A percentile compares a stretch with the other conserved stretches of the same genome.
Conservation (phyloP, 2,888 invertebrate genomes). For the Altica lythri region DNA sequence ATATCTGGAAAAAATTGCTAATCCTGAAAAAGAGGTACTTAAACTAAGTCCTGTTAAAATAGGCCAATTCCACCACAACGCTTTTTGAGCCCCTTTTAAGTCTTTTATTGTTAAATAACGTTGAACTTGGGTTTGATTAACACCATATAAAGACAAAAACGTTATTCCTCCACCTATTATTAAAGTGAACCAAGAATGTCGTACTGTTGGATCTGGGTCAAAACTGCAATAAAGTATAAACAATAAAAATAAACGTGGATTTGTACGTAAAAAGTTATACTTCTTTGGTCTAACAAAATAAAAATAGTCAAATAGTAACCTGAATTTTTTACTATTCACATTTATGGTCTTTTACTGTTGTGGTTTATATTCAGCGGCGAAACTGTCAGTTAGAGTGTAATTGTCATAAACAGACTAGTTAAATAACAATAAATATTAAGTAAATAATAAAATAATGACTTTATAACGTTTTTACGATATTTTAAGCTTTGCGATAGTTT, state of each 20-base stretch:
- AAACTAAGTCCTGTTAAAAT: conserved; percentile 75
- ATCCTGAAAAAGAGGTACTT: conserved; percentile 70
- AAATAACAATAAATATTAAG: no score
- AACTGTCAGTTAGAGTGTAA: no score
- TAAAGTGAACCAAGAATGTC: conserved; percentile 84
- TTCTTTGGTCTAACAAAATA: no score
- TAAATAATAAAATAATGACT: no score
- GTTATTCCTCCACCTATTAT: conserved; percentile 81
- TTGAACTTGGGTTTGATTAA: conserved; percentile 86
- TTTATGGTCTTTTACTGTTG: no score
- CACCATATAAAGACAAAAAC: conserved; percentile 81
- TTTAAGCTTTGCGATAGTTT: no score
- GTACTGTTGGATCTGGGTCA: conserved; percentile 76
- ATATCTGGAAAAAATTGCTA: conserved; percentile 85
- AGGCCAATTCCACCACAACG: conserved; percentile 83
- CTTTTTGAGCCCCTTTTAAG: conserved; percentile 70
- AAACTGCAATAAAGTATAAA: conserved; percentile 62
- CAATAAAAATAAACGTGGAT: not conserved
- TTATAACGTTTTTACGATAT: no score
- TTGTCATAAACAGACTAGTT: not conserved
- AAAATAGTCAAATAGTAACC: not conserved
- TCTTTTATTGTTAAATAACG: conserved; percentile 72
- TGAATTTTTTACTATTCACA: no score
- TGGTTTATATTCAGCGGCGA: no score
- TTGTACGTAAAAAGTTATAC: no score